Conservation (phyloP, 2,797 vertebrate species). For the Hippopotamyrus pictus region DNA sequence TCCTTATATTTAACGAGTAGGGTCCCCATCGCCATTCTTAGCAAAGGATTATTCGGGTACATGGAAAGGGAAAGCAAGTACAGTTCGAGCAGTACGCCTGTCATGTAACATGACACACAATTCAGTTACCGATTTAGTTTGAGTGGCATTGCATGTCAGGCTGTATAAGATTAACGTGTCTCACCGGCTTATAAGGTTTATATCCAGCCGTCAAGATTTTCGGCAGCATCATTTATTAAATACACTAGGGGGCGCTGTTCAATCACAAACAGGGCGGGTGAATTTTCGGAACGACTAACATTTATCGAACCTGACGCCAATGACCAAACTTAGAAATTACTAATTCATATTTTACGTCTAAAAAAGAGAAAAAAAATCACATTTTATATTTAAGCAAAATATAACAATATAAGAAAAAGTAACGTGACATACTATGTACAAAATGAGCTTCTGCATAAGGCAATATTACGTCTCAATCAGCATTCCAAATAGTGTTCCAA, state of each 20-base stretch:
- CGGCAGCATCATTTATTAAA: not conserved
- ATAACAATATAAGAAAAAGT: not conserved
- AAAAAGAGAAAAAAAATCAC: not conserved
- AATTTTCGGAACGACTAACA: not conserved
- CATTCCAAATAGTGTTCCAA: not conserved
- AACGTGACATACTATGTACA: not conserved
- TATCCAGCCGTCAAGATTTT: not conserved
- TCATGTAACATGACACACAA: not conserved
- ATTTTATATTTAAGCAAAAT: not conserved
- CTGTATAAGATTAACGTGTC: not conserved
- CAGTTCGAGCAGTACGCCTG: not conserved
- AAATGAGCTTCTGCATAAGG: not conserved
- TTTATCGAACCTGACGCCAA: not conserved
- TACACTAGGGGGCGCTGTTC: conserved; percentile 18
- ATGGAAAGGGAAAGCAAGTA: not conserved
- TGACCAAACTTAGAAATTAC: not conserved
- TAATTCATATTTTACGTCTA: not conserved
- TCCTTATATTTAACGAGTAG: not conserved
- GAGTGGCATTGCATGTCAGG: not conserved
- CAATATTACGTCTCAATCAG: not conserved
- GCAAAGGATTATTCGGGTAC: not conserved
- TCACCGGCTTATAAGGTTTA: not conserved
- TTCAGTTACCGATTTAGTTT: not conserved
- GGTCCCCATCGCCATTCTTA: not conserved
- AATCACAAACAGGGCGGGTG: not conserved